Evolutionary conservation across 2,797 vertebrate species (phyloP).

Genomic region (Onychomys torridus): DNA sequence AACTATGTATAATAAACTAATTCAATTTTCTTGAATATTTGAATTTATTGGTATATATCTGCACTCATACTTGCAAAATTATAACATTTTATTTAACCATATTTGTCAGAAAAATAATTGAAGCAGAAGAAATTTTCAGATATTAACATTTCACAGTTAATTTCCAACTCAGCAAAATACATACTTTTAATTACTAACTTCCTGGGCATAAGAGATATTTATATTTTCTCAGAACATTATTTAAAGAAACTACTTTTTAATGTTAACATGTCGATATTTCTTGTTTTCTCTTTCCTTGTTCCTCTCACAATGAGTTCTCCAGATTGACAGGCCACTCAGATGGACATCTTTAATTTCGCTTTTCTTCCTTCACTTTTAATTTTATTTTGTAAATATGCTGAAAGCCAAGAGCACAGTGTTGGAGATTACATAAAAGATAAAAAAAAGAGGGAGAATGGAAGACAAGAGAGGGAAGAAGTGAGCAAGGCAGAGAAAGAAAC

Average conservation of each 20-base stretch:
- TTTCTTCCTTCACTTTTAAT: not conserved
- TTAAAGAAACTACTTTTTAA: not conserved
- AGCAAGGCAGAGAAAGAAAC: rapidly evolving
- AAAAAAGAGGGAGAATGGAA: not conserved
- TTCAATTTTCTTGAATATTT: not conserved
- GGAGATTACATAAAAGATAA: not conserved
- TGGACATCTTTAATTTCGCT: not conserved
- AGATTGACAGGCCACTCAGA: not conserved
- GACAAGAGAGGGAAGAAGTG: rapidly evolving
- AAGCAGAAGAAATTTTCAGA: not conserved
- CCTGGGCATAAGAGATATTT: not conserved
- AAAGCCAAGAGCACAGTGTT: not conserved
- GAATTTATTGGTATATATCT: not conserved
- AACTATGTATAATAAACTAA: slow-evolving; percentile 12
- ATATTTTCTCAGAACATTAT: not conserved
- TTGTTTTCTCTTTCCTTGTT: no score
- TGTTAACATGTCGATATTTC: not conserved
- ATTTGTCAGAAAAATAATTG: not conserved
- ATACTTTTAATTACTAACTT: not conserved
- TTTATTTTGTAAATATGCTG: not conserved
- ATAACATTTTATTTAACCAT: not conserved
- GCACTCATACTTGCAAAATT: not conserved
- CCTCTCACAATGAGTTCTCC: not conserved
- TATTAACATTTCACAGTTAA: not conserved
- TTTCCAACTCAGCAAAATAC: not conserved